Evolutionary conservation across 2,113 vertebrate species (phyloP).

Genomic region (Epinephelus moara): DNA sequence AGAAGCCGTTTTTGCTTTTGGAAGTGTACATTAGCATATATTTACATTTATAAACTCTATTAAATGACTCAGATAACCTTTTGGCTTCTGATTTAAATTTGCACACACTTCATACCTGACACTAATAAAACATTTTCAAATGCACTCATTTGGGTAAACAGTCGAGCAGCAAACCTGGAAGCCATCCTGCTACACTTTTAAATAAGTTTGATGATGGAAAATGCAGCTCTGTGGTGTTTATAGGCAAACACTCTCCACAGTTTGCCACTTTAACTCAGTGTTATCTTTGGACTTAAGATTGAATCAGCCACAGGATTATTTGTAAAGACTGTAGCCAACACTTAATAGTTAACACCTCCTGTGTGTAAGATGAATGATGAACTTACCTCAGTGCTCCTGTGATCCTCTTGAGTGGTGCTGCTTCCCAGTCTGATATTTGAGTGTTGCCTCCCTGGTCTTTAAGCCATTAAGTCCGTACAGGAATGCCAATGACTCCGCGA

Average conservation of each 20-base stretch:
- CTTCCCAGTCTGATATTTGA: slow-evolving; percentile 70
- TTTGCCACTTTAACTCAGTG: slow-evolving; percentile 9
- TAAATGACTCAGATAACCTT: neutral
- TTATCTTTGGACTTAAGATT: slow-evolving; percentile 20
- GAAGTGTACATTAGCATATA: neutral
- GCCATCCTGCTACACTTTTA: neutral
- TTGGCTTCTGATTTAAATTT: neutral
- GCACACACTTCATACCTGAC: neutral
- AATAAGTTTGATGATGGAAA: neutral
- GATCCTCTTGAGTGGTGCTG: slow-evolving; percentile 63
- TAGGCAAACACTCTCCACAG: slow-evolving; percentile 20
- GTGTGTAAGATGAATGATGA: slow-evolving; percentile 57
- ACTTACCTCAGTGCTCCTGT: slow-evolving; percentile 67
- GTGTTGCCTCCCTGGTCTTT: slow-evolving; percentile 67
- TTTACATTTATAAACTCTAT: neutral
- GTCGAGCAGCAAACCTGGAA: neutral
- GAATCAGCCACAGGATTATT: slow-evolving; percentile 18
- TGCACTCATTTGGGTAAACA: neutral
- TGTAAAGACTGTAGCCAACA: slow-evolving; percentile 27
- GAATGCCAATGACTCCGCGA: slow-evolving; percentile 70
- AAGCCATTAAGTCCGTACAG: slow-evolving; percentile 76
- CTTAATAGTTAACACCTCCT: slow-evolving; percentile 45
- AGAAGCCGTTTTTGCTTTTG: neutral
- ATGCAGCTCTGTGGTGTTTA: slow-evolving; percentile 13
- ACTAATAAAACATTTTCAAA: neutral